Conservation (phyloP, 2,113 vertebrate genomes). For the Phrynocephalus versicolor region DNA sequence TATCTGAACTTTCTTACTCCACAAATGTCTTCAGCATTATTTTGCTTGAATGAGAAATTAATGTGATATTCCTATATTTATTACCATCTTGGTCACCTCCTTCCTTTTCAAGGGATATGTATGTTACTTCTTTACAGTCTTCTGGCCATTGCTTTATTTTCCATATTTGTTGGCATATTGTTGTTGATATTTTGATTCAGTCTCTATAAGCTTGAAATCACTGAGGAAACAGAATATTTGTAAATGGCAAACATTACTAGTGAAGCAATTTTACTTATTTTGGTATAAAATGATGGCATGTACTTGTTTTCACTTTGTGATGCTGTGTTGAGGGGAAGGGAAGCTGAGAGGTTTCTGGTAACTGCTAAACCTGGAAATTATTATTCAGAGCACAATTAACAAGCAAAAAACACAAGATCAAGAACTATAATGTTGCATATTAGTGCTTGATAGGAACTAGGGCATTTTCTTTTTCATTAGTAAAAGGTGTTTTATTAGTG, state of each 20-base stretch:
- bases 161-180: no score
- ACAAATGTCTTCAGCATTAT: no score
- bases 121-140: no score
- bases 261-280: constrained; percentile 11
- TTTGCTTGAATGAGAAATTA: no score
- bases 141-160: no score
- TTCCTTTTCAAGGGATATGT: no score
- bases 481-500: constrained; percentile 12
- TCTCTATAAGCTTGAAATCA: no score
- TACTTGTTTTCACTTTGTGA: not conserved
- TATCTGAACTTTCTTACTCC: no score
- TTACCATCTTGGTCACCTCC: no score
- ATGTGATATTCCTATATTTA: no score
- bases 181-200: no score
- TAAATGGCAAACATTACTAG: not conserved
- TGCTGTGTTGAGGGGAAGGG: no score
- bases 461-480: constrained; percentile 44
- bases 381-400: not conserved
- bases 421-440: constrained; percentile 7
- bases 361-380: not conserved
- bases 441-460: not conserved
- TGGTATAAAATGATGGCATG: not conserved
- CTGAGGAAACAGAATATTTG: not conserved
- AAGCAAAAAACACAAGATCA: not conserved
- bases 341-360: not conserved